Base-by-base conservation (phyloP, 2,113 vertebrate genomes). In the Gobius niger region DNA sequence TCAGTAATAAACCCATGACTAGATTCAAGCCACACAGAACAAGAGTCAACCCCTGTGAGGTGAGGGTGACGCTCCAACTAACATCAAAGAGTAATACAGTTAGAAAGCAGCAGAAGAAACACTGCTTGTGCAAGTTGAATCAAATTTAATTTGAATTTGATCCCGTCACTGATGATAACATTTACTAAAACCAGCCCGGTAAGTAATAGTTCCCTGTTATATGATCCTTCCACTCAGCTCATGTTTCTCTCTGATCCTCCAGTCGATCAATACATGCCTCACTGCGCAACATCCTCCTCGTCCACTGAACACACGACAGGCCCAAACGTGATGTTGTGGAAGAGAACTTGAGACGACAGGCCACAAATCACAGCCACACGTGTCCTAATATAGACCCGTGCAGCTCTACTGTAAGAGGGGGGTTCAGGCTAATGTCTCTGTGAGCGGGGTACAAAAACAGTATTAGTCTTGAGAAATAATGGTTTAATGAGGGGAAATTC, bases 381-480 rank as follows among this genome's bases (percentile, higher is more conserved):
- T 7, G 41, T 62, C 61, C 74, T 80, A 74, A 72, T 74, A 63
- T 83, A 83, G 50, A 44, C 42, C 16, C 72, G 53, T 60, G 53
- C 24, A 59, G 56, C 15, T 24, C 34, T 42, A 59, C 56, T 66
- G 11, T 67, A 57, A n/a, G 53, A 65, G 47, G 14, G 52, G 7
- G 52, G 24, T 54, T 54, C 52, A 49, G 47, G 19, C 18, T 6
- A 34, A 54, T 54, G 52, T 54, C 52, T 40, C 2, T 53, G 52
- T 19, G 11, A 40, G 19, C 5, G 0, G 34, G 19, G 53, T 2
- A 24, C 53, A 56, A 34, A 56, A 34, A 40, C 53, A 40, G 6
- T 34, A 56, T 11, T 11, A 34, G 24, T 53, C 11, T n/a, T 19
- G n/a, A 4, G 52, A 53, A 19, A 53, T 24, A 19, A 53, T 8